A percentile compares a stretch with the other conserved stretches of the same genome.
Conservation (phyloP, 1,140 invertebrate species). For the Pachypeltis micranthus region DNA sequence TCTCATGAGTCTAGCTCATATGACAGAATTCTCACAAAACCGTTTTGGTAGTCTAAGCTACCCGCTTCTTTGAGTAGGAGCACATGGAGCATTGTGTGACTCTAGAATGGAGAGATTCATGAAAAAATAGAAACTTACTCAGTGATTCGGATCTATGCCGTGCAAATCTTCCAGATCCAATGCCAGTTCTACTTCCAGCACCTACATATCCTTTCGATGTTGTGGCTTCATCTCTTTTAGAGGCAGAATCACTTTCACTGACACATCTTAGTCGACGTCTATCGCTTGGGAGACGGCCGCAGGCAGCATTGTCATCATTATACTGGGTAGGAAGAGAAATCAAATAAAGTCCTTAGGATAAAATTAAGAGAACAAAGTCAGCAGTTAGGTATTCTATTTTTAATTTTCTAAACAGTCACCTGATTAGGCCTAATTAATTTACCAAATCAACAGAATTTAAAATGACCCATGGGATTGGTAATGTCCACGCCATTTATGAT, state of each 20-base stretch:
- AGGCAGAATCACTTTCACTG: slow-evolving; percentile 19
- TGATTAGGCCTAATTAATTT: not conserved
- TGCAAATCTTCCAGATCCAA: slow-evolving; percentile 14
- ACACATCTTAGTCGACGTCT: slow-evolving; percentile 18
- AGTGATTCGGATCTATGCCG: slow-evolving; percentile 13
- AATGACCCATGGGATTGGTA: not conserved
- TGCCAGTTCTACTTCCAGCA: slow-evolving; percentile 13
- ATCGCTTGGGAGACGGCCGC: slow-evolving; percentile 16
- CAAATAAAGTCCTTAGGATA: not conserved
- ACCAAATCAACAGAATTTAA: too few relatives aligned
- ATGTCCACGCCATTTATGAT: not conserved
- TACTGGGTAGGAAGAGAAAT: slow-evolving; percentile 11
- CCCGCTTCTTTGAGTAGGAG: too few relatives aligned
- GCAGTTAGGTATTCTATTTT: not conserved
- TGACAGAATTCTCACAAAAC: not conserved
- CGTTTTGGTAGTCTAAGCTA: too few relatives aligned
- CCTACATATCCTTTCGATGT: not conserved
- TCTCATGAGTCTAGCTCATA: not conserved
- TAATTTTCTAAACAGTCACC: not conserved
- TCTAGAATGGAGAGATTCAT: not conserved
- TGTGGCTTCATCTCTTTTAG: slow-evolving; percentile 3
- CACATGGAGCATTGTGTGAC: not conserved
- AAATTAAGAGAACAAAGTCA: not conserved
- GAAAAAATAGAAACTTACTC: not conserved
- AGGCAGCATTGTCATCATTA: slow-evolving; percentile 9